Evolutionary conservation across 1,140 invertebrate species (phyloP), one percentile per base, ranked within the genome.

Genomic region (Danaus melanippus): DNA sequence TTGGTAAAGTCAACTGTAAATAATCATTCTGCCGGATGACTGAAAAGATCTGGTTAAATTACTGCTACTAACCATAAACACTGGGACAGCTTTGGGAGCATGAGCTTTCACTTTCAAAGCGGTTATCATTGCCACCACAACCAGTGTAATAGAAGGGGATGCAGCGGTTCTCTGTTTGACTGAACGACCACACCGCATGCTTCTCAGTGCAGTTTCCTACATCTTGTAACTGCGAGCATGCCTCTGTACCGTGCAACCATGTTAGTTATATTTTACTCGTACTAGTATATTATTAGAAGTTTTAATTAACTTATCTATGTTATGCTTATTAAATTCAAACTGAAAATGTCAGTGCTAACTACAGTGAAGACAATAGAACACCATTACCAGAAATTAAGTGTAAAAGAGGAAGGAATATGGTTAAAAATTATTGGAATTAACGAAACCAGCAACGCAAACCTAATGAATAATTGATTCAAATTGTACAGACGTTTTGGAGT

Each of bases 91-190:
- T 89, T 52, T 89, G 81, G 71, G 93, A 92, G 84, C 97, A 98
- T 78, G 91, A 90, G 60, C 92, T 90, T 81, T 92, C 90, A 75
- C 90, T 91, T 44, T 90, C 89, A 90, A 96, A 98, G 74, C 93
- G 93, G 89, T 98, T 98, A 71, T 88, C 90, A 88, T 97, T 98
- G 60, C 95, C 96, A 66, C 92, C 92, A 88, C 96, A 97, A 62
- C 97, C 97, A 57, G 92, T 92, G 89, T 96, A 98, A 90, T 97
- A 97, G 90, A 99, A 99, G 46, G 96, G 95, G 88, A 94, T 90
- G 90, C 97, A 99, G 54, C 93, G 90, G 78, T 96, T 94, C 79
- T 96, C 92, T 39, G 89, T 88, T 46, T 89, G 88, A 79, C 97
- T 94, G 89, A 95, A 98, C 84, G 93, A 94, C 96, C 96, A 98